Evolutionary conservation across 2,113 vertebrate genomes (phyloP).

Genomic region (Nyctereutes procyonoides): DNA sequence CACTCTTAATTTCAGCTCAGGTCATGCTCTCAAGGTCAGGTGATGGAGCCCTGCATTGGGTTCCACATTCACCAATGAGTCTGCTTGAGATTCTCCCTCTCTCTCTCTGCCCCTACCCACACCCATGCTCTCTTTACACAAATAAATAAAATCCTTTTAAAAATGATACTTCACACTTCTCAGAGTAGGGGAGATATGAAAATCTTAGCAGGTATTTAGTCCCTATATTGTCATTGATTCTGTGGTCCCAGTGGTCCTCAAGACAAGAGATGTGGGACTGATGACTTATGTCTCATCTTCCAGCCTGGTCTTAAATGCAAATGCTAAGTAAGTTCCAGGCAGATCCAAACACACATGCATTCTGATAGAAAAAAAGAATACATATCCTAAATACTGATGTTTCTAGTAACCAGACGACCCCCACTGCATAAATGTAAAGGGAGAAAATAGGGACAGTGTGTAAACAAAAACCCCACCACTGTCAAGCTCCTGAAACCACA

Average conservation of each 20-base stretch:
- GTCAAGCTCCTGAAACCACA: too few relatives aligned
- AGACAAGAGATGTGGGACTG: too few relatives aligned
- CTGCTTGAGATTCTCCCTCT: neutral
- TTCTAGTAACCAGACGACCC: neutral
- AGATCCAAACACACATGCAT: neutral
- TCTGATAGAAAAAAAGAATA: neutral
- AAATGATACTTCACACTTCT: neutral
- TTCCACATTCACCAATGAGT: neutral
- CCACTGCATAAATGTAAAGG: rapidly evolving
- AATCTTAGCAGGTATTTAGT: neutral
- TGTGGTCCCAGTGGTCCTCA: neutral
- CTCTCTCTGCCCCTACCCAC: neutral
- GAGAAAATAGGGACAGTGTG: rapidly evolving
- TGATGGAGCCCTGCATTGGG: neutral
- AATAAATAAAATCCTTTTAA: neutral
- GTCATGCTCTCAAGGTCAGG: neutral
- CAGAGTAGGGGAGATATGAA: neutral
- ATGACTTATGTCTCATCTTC: rapidly evolving
- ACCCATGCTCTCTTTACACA: neutral
- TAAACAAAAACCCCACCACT: neutral
- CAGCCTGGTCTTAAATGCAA: neutral
- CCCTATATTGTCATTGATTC: neutral
- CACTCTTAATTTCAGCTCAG: neutral
- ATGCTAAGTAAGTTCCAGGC: neutral
- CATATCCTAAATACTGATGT: too few relatives aligned